Evolutionary conservation across 2,797 vertebrate genomes (phyloP).

Genomic region (Epinephelus awoara): DNA sequence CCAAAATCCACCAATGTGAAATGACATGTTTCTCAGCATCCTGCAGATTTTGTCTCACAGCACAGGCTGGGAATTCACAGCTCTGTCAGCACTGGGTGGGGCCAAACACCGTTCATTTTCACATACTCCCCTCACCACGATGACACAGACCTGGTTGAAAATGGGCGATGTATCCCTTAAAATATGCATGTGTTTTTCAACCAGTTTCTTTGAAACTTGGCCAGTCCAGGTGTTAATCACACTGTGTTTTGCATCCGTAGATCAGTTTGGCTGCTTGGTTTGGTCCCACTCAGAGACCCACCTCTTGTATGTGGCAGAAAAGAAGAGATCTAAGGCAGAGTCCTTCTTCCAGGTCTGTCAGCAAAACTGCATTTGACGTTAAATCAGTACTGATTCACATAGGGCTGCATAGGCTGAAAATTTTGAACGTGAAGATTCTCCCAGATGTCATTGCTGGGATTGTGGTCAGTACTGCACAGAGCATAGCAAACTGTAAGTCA

Average conservation of each 20-base stretch:
- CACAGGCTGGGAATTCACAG: no score
- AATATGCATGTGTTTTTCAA: not conserved
- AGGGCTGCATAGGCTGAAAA: not conserved
- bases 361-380: not conserved
- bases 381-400: not conserved
- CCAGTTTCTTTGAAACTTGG: not conserved
- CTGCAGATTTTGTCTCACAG: no score
- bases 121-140: no score
- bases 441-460: not conserved
- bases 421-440: not conserved
- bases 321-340: slow-evolving; percentile 92
- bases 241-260: slow-evolving; percentile 76
- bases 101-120: no score
- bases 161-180: not conserved
- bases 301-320: slow-evolving; percentile 97
- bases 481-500: not conserved
- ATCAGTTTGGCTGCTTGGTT: slow-evolving; percentile 95
- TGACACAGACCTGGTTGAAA: no score
- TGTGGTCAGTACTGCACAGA: not conserved
- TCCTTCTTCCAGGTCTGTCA: slow-evolving; percentile 92
- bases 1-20: no score
- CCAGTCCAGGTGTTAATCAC: not conserved
- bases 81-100: no score
- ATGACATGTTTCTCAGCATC: no score
- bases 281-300: slow-evolving; percentile 99